phyloP scores from a whole-genome alignment of 92 coral and sea anemone genomes.

The Epizoanthus rinbou region DNA sequence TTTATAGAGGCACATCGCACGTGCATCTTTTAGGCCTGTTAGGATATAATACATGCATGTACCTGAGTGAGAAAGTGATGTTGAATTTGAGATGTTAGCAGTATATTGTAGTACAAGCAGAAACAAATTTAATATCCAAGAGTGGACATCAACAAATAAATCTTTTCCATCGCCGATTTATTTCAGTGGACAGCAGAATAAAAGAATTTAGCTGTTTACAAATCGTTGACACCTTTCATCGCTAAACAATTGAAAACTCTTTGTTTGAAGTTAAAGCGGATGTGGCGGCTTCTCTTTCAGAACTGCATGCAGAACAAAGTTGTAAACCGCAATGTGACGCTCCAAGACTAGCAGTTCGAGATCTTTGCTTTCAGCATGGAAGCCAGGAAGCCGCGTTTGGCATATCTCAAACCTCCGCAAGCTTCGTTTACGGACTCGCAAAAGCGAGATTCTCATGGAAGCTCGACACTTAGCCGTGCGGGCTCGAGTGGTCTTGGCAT shows the following conservation, averaged over 20 bases:
- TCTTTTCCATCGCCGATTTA: not conserved
- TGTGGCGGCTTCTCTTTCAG: not conserved
- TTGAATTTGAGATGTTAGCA: no score
- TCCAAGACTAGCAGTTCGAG: no score
- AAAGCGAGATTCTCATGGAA: not conserved
- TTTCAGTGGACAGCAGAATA: not conserved
- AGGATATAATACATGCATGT: no score
- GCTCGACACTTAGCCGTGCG: not conserved
- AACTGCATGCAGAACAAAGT: not conserved
- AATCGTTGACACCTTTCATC: conserved; percentile 19
- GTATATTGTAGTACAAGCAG: no score
- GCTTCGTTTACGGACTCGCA: not conserved
- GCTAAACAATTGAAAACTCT: not conserved
- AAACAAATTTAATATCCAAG: no score
- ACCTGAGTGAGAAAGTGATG: no score
- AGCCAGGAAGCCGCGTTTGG: not conserved
- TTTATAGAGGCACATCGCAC: no score
- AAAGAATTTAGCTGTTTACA: not conserved
- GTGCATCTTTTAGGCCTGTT: no score
- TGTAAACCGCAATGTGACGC: not conserved
- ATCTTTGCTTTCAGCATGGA: not conserved
- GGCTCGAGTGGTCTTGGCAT: not conserved
- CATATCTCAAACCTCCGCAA: conserved; percentile 8
- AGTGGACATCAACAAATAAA: not conserved
- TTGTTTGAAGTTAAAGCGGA: no score